Base-by-base conservation (phyloP, 1,140 invertebrate genomes). In the Bathynomus jamesi region DNA sequence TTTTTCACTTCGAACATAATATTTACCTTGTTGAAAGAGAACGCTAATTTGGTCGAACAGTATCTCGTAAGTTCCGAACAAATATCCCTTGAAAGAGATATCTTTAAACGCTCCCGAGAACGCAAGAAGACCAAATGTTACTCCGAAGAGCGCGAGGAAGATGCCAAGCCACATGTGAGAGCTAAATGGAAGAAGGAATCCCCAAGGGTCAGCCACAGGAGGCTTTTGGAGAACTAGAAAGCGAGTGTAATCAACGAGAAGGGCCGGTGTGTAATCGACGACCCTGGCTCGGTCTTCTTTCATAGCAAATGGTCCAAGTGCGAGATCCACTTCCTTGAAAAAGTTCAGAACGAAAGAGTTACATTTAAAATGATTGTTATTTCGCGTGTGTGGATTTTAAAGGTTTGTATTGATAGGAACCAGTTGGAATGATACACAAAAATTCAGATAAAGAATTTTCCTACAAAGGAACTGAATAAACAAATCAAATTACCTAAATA, bases 161-260 rank as follows among this genome's bases (percentile, higher is more conserved):
- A 67, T 67, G 17, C 65, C 65, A 3, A 67, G 17, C 65, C 65
- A 67, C 1, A 46, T 67, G 28, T 25, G n/a, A 7, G n/a, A 7
- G 2, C 31, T 10, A 3, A 67, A 27, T 2, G 65, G 65, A 31
- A 46, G 40, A 11, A 67, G 30, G 65, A 67, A 67, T 3, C 65
- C 65, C 65, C 65, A 67, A 3, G 65, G 65, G 30, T 67, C 65
- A 67, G 65, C 31, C n/a, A 27, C 65, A 30, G 68, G 68, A 65
- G 21, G 53, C 28, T 61, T 29, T 11, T 25, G 24, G 10, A 24
- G 28, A 4, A 62, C 65, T 5, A 61, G 24, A 31, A 62, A 40
- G 11, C 62, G 29, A 64, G 40, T 32, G 62, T 40, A 71, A 29
- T 31, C 31, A 28, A 31, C n/a, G n/a, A n/a, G n/a, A n/a, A n/a